Conservation (phyloP, 2,113 vertebrate genomes). For the Gila orcuttii region DNA sequence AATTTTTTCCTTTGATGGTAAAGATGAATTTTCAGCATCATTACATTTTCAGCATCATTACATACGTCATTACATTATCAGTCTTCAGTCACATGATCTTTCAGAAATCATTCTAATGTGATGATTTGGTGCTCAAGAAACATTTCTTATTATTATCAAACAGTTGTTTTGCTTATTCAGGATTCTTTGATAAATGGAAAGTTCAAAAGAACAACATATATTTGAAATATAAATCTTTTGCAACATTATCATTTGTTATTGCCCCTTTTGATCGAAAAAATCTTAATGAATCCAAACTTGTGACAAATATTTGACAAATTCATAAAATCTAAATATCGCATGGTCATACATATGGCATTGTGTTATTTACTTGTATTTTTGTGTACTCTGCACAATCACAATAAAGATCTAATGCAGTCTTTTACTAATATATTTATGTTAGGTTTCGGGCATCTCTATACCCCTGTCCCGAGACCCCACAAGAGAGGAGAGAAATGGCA, state of each 20-base stretch:
- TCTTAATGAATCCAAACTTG: neutral
- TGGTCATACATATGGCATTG: neutral
- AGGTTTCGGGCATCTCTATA: slow-evolving; percentile 97
- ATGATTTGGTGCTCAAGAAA: neutral
- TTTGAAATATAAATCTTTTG: neutral
- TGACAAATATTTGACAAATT: neutral
- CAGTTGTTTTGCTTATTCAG: neutral
- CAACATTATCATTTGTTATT: neutral
- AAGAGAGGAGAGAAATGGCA: slow-evolving; percentile 97
- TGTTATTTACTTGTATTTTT: neutral
- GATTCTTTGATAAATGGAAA: neutral
- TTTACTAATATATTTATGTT: neutral
- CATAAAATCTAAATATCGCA: neutral
- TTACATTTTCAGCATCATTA: too few species aligned
- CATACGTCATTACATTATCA: too few species aligned
- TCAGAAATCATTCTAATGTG: neutral
- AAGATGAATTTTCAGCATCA: too few species aligned
- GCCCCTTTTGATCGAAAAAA: neutral
- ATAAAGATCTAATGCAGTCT: neutral
- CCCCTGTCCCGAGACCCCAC: slow-evolving; percentile 94
- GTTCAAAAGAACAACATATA: neutral
- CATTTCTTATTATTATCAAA: neutral
- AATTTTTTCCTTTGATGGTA: too few species aligned
- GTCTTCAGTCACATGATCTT: neutral
- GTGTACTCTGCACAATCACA: neutral